Evolutionary conservation across 1,140 invertebrate genomes (phyloP), one percentile per base, ranked within the genome.

Genomic region (Cydia splendana): DNA sequence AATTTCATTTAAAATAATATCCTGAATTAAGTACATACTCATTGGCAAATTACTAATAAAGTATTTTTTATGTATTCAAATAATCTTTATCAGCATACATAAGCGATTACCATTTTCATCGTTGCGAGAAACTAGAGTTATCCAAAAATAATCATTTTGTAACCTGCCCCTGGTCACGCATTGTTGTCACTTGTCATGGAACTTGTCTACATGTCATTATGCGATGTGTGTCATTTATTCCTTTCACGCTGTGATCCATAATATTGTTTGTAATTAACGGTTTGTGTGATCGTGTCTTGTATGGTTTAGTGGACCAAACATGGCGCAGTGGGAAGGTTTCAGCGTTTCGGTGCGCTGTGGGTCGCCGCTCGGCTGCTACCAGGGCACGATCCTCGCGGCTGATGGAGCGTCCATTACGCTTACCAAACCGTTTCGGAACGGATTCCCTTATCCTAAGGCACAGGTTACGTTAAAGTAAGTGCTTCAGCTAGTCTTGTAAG

Each of bases 401-500:
- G 96, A 97, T 80, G 94, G 95, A 65, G 91, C 94, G 80, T 95
- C 95, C 34, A 95, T 98, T 57, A 97, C 96, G 3, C 94, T 98
- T 42, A 94, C 94, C 13, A 96, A 97, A 88, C 95, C 96, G 9
- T 98, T 97, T 88, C 95, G 96, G 78, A 97, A 98, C 94, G 97
- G 97, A 5, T 94, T 97, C 24, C 96, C 96, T 4, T 94, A 92
- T 75, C 90, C 91, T 0, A 92, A 94, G 73, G 85, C 91, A 42
- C 85, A 92, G 85, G 91, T 94, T 15, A 93, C 92, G 2, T 79
- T 94, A 1, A 94, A 93, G 93, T 94, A 86, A 88, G 87, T 77
- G 13, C 15, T 30, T 45, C 62, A 34, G 12, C 51, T 53, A 20
- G n/a, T 24, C 20, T 24, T 57, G 2, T 18, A 7, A 57, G 53